Base-by-base conservation (phyloP, 1,140 invertebrate genomes). In the Galleria mellonella region DNA sequence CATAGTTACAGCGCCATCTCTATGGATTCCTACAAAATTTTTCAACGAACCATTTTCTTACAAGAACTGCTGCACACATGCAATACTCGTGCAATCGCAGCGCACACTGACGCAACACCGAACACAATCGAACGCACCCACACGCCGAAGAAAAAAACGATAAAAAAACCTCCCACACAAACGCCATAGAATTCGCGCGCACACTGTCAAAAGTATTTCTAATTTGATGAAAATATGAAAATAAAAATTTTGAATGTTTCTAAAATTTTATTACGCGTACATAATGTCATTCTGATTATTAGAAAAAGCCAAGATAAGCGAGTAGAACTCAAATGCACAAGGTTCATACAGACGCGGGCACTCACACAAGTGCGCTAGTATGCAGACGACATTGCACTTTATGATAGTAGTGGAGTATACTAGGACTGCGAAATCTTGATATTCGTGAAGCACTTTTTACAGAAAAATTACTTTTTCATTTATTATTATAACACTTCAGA, bases 31-130 rank as follows among this genome's bases (percentile, higher is more conserved):
- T 40, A 62, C 71, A 72, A 83, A 82, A 83, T 77, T 83, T 82
- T 82, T 79, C 75, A 72, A 70, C 57, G 69, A 77, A 82, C 65
- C 76, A 76, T 82, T 84, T 72, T 84, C 81, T 84, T 84, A 83
- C 71, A 84, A 84, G 81, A 84, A 84, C 70, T 62, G 15, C 46
- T 62, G 45, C 68, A 67, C 75, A 76, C 70, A 61, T 12, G 32
- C 17, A 32, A 11, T n/a, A 13, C 17, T 6, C 38, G 40, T 62
- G 35, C 62, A 63, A 43, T 47, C 33, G 28, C 17, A 11, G 33
- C 47, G 33, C 59, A 70, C 60, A 55, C 47, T 46, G 17, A 30
- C 52, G 44, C 47, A 12, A 43, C 48, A 33, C 47, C 38, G 52
- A 53, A 79, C 68, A 84, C 77, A 84, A 84, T 81, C 63, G 74